phyloP scores from a whole-genome alignment of 1,140 invertebrate genomes.

The Nomia melanderi region DNA sequence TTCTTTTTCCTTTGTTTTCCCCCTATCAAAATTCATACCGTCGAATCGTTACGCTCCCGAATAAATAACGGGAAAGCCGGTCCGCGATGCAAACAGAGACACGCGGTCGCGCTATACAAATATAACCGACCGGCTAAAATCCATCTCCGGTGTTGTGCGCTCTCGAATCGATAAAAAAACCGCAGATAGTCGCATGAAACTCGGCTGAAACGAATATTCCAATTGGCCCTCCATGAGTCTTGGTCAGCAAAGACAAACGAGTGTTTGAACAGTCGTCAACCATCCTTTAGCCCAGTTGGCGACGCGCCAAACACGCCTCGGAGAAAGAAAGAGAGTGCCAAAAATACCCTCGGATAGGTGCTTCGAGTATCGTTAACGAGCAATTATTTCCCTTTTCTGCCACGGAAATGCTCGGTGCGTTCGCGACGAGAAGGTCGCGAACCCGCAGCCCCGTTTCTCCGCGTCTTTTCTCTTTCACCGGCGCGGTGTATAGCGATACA shows the following conservation, averaged over 20 bases:
- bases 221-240: constrained; percentile 48
- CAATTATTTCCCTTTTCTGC: constrained; percentile 50
- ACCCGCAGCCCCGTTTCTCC: neutral
- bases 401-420: neutral
- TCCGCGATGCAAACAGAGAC: too few species aligned
- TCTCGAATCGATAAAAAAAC: constrained; percentile 3
- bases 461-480: neutral
- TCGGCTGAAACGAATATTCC: constrained; percentile 43
- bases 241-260: constrained; percentile 60
- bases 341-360: constrained; percentile 49
- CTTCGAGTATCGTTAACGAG: constrained; percentile 51
- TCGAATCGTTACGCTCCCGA: too few species aligned
- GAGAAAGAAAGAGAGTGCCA: constrained; percentile 45
- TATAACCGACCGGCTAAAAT: neutral
- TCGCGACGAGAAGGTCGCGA: constrained; percentile 18
- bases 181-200: constrained; percentile 13
- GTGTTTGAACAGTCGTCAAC: constrained; percentile 64
- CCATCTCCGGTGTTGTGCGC: neutral
- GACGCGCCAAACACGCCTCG: constrained; percentile 49
- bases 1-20: too few species aligned
- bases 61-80: too few species aligned
- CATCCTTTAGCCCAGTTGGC: constrained; percentile 61
- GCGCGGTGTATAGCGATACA: neutral
- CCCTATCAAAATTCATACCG: constrained; percentile 3
- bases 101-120: neutral